Base-by-base conservation (phyloP, 2,113 vertebrate genomes). In the Chrysochloris asiatica region DNA sequence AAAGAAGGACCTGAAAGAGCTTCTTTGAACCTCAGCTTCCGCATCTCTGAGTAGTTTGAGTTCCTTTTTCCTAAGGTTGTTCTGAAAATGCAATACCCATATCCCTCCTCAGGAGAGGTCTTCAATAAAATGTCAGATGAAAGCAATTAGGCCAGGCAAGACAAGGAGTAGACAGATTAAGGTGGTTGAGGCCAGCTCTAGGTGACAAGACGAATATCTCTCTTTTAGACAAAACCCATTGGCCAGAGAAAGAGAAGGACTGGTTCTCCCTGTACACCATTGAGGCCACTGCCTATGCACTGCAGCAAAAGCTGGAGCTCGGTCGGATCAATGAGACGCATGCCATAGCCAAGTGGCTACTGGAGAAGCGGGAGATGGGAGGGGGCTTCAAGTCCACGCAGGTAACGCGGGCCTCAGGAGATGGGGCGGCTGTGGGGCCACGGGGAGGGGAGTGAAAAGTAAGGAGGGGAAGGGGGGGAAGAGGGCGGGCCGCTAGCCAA, bases 321-420 rank as follows among this genome's bases (percentile, higher is more conserved):
- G 92, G 93, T 43, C 95, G 0, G 13, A 86, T 97, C 90, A 86
- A 92, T 8, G 96, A 97, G 21, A 98, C 98, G 0, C 83, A 91
- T 0, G 76, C 47, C 8, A 94, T 97, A 0, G 97, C 97, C 94
- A 93, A 97, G 38, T 98, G 98, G 98, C 96, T 98, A 11, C 97
- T 98, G 90, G 95, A 96, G 83, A 96, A 97, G 50, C 86, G 97
- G 13, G 89, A 96, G 72, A 89, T 92, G 45, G 98, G 98, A 3
- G 98, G 98, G 0, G 96, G 97, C 82, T 98, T 96, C 13, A 96
- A 95, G 6, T 98, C 98, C 73, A 98, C 98, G 4, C 98, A 98
- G 98, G 98, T 98, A 96, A 65, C 43, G 10, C 0, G 12, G 16
- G 28, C 7, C 41, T 59, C 0, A 0, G 52, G 48, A 50, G 33